A percentile compares a stretch with the other conserved stretches of the same genome.
phyloP scores from a whole-genome alignment of 1,140 invertebrate species.

The Panagrolaimus sp. region DNA sequence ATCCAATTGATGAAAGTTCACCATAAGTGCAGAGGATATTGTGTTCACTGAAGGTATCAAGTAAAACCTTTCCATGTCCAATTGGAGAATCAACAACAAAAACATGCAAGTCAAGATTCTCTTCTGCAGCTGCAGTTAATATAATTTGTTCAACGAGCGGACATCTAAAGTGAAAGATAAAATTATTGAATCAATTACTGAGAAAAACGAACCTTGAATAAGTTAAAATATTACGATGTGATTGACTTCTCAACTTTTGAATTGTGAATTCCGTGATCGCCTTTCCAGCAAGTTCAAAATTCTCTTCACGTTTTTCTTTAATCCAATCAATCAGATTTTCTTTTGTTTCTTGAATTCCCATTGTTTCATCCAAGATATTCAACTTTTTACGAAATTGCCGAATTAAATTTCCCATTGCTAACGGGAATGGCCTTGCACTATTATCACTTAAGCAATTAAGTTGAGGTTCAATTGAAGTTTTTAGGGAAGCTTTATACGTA shows the following conservation, averaged over 20 bases:
- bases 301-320: conserved; percentile 5
- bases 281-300: conserved; percentile 20
- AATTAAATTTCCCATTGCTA: conserved; percentile 25
- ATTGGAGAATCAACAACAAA: conserved; percentile 21
- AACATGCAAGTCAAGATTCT: conserved; percentile 21
- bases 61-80: conserved; percentile 5
- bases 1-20: conserved; percentile 17
- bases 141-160: conserved; percentile 28
- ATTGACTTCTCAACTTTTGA: conserved; percentile 10
- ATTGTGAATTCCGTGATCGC: conserved; percentile 22
- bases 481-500: neutral
- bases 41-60: conserved; percentile 14
- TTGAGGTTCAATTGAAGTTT: conserved; percentile 13
- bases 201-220: conserved; percentile 6
- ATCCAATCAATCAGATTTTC: conserved; percentile 7
- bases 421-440: conserved; percentile 18
- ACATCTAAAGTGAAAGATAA: conserved; percentile 12
- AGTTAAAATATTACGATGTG: conserved; percentile 17
- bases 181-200: neutral
- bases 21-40: conserved; percentile 17
- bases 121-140: conserved; percentile 12
- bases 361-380: neutral
- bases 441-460: conserved; percentile 19
- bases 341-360: neutral
- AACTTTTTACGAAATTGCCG: conserved; percentile 23